phyloP scores from a whole-genome alignment of 2,797 vertebrate genomes.

The Zenarchopterus dispar region DNA sequence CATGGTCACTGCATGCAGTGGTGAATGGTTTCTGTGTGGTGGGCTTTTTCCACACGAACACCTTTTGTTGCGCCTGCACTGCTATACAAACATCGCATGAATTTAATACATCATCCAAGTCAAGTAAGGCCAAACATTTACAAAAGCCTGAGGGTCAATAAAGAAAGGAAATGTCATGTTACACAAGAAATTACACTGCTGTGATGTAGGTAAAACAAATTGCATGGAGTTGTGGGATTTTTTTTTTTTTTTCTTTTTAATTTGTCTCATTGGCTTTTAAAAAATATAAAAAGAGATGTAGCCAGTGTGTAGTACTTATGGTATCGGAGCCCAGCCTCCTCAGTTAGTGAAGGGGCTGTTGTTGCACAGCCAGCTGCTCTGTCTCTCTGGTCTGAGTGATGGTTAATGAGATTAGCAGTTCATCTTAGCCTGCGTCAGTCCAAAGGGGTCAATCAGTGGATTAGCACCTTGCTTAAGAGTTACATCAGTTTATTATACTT shows the following conservation, averaged over 20 bases:
- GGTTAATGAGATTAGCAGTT: slow-evolving; percentile 84
- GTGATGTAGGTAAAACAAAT: neutral
- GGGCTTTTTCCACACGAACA: neutral
- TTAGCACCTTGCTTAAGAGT: slow-evolving; percentile 76
- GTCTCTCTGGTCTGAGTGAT: slow-evolving; percentile 60
- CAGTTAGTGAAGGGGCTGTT: slow-evolving; percentile 58
- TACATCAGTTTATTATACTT: slow-evolving; percentile 58
- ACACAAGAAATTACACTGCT: neutral
- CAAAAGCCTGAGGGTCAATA: slow-evolving; percentile 33
- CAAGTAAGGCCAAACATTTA: slow-evolving; percentile 57
- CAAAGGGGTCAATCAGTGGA: slow-evolving; percentile 82
- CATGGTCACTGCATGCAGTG: too few species aligned
- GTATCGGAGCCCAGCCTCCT: slow-evolving; percentile 42
- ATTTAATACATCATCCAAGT: slow-evolving; percentile 27
- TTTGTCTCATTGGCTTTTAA: slow-evolving; percentile 11
- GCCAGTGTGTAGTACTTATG: slow-evolving; percentile 19
- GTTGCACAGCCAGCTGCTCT: slow-evolving; percentile 63
- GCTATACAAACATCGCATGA: neutral
- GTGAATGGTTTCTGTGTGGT: too few species aligned
- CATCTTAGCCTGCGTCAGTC: slow-evolving; percentile 75
- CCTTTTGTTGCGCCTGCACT: neutral
- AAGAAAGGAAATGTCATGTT: neutral
- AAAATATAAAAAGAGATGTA: slow-evolving; percentile 21
- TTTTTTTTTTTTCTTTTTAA: too few species aligned
- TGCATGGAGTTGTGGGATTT: neutral